These are phyloP conservation scores for Reticulitermes speratus DNA, from an alignment of 1,140 invertebrate genomes.

Conservation along the genomic window DNA sequence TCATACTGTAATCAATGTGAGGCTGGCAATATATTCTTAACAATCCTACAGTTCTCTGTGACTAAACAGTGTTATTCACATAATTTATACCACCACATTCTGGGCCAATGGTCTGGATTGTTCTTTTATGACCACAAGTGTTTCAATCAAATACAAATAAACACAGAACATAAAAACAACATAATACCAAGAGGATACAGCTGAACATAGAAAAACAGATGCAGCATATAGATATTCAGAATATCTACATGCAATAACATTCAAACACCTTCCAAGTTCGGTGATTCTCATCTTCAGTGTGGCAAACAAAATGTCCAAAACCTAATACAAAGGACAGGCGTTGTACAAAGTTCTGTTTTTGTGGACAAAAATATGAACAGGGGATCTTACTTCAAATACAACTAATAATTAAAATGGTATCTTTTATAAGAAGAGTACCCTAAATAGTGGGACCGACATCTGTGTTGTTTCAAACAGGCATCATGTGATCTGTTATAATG, in stretches of 20 bases:
- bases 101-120: no score
- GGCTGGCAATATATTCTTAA: no score
- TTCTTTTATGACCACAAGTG: no score
- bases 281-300: background rate
- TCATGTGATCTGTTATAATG: background rate
- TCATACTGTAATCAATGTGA: no score
- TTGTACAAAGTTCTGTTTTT: background rate
- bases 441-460: background rate
- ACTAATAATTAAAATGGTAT: background rate
- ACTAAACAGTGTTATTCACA: no score
- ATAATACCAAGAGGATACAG: no score
- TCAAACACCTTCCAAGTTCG: background rate
- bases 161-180: no score
- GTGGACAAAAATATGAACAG: background rate
- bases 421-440: background rate
- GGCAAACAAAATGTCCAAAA: background rate
- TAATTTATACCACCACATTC: no score
- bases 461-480: background rate
- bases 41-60: no score
- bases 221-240: background rate
- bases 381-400: background rate
- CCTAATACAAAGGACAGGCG: background rate
- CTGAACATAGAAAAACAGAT: background rate
- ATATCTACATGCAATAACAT: background rate
- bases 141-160: no score